Base-by-base conservation (phyloP, 2,888 invertebrate genomes). In the Mesorhabditis sp. region DNA sequence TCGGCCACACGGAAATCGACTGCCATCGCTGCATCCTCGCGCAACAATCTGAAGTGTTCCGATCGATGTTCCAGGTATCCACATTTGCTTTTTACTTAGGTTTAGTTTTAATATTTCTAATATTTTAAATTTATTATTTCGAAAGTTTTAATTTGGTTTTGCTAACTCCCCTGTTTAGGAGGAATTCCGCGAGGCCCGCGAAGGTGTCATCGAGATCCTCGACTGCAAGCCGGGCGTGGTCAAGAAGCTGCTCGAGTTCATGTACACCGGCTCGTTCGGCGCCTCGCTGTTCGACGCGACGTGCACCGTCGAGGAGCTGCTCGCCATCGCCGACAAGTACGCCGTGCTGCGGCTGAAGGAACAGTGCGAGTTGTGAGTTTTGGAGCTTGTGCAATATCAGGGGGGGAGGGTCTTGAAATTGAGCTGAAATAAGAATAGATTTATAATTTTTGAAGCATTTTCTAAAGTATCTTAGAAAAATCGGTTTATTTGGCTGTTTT, bases 281-380 rank as follows among this genome's bases (percentile, higher is more conserved):
- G 66, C 70, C 7, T 28, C 28, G 28, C 28, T 28, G 28, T 61
- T 76, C n/a, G 77, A 78, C n/a, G 65, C 63, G 67, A 67, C 64
- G 65, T 72, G 63, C 65, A 70, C 13, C 66, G 77, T 82, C n/a
- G 80, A 82, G 43, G 83, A 83, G 42, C 74, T 83, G 41, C 68
- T 83, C 10, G 79, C 79, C 2, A 77, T 83, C 65, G 82, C 83
- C 15, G 83, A 83, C 70, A 83, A 82, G 68, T 83, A 83, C 73
- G 82, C 78, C 67, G 80, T 83, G 7, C 68, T 82, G 5, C 71
- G 77, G 41, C 71, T 83, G 66, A 83, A 83, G 66, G 83, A 83
- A 28, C 76, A 79, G 66, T 82, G 83, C 66, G 84, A 84, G 65
- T 71, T 13, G 58, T 50, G n/a, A 50, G 58, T 50, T 50, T 28